phyloP scores from a whole-genome alignment of 2,113 vertebrate species.

The Pholis gunnellus region DNA sequence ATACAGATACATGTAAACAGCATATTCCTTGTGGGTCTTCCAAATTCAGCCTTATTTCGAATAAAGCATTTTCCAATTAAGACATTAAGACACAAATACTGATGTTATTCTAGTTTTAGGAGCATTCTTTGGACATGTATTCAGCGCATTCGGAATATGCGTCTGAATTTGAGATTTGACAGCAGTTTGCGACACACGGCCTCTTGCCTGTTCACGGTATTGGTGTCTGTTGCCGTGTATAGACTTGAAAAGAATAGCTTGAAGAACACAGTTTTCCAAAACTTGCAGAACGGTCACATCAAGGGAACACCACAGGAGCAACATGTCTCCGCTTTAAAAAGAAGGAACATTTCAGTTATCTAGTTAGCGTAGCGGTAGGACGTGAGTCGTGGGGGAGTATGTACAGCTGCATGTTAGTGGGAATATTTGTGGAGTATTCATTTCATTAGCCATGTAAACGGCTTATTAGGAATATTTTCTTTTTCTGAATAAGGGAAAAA shows the following conservation, averaged over 20 bases:
- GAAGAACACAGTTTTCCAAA: neutral
- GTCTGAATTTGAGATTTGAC: neutral
- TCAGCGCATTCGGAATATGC: neutral
- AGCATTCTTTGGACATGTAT: neutral
- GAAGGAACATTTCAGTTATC: neutral
- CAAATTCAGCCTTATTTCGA: neutral
- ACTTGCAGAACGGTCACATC: neutral
- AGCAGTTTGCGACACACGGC: neutral
- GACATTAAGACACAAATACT: no score
- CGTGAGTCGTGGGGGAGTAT: no score
- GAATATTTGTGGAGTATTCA: no score
- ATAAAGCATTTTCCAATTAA: neutral
- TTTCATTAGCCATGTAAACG: no score
- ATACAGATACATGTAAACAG: neutral
- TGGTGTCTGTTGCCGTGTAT: neutral
- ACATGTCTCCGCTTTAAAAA: neutral
- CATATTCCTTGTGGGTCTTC: neutral
- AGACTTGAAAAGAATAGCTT: neutral
- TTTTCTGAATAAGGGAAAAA: no score
- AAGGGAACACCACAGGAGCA: neutral
- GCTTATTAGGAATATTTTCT: no score
- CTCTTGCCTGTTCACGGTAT: neutral
- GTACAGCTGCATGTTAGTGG: neutral
- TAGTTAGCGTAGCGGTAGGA: no score
- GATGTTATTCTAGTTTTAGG: neutral